A percentile compares a stretch with the other conserved stretches of the same genome.
Evolutionary conservation across 2,113 vertebrate genomes (phyloP).

Genomic region (Trogon surrucura): DNA sequence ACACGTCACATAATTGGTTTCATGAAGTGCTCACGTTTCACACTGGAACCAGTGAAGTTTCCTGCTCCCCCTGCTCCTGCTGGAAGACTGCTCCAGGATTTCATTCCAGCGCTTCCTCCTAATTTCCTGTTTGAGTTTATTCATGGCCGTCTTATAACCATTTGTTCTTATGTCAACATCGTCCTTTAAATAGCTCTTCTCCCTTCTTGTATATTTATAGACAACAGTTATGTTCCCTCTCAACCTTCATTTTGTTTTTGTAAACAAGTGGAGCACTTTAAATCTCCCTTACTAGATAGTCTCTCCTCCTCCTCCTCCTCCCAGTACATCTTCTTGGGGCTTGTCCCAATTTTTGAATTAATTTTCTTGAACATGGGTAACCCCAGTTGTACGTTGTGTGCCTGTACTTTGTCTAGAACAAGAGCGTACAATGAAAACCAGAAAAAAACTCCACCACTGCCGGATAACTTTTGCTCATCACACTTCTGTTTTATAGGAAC

Average conservation of each 20-base stretch:
- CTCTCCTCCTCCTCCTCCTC: background rate
- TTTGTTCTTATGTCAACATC: slow-evolving; percentile 16
- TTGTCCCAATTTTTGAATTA: background rate
- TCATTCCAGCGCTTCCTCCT: background rate
- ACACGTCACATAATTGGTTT: background rate
- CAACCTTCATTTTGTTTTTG: slow-evolving; percentile 3
- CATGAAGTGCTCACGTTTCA: slow-evolving; percentile 38
- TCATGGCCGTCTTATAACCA: background rate
- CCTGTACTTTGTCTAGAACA: background rate
- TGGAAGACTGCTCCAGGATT: background rate
- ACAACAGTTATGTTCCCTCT: background rate
- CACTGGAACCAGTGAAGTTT: background rate
- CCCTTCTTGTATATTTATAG: background rate
- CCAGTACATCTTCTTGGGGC: background rate
- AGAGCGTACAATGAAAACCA: background rate
- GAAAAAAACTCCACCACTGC: background rate
- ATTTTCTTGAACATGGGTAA: background rate
- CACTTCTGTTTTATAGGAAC: background rate
- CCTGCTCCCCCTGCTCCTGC: background rate
- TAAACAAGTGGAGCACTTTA: background rate
- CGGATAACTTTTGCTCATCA: background rate
- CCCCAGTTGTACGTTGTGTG: background rate
- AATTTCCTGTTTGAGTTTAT: slow-evolving; percentile 46
- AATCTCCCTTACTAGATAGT: background rate
- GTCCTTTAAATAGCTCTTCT: slow-evolving; percentile 25